Conservation (phyloP, 2,797 vertebrate species). For the Periparus ater region DNA sequence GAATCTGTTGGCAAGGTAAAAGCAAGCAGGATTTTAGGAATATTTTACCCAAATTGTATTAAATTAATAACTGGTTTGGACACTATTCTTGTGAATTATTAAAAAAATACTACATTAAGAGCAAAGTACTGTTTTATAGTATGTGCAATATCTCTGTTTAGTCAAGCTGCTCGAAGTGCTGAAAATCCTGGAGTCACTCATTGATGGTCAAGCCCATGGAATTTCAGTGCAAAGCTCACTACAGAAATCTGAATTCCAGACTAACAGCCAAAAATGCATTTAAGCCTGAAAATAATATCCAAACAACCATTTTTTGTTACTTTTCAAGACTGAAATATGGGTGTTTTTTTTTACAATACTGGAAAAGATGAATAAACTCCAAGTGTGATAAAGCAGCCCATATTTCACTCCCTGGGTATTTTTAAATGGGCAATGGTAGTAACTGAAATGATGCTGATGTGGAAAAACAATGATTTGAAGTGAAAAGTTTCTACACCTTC, state of each 20-base stretch:
- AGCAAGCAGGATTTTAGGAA: neutral
- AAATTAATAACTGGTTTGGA: neutral
- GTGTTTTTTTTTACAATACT: neutral
- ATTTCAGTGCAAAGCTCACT: neutral
- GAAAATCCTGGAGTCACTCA: neutral
- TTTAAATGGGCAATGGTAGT: neutral
- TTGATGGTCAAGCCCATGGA: neutral
- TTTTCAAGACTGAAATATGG: neutral
- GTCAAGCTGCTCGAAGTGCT: neutral
- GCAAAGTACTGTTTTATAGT: neutral
- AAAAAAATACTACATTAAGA: neutral
- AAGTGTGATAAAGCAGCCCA: neutral
- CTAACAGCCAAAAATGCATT: neutral
- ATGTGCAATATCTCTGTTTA: neutral
- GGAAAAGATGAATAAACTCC: neutral
- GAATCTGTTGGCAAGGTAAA: neutral
- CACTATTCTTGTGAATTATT: neutral
- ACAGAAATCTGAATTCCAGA: neutral
- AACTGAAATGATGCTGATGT: neutral
- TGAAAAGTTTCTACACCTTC: constrained; percentile 3
- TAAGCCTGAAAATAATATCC: neutral
- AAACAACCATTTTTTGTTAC: neutral
- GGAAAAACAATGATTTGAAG: neutral
- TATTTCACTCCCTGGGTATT: neutral
- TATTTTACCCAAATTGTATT: neutral